Evolutionary conservation across 2,113 vertebrate genomes (phyloP).

Genomic region (Sarotherodon lohbergeri): DNA sequence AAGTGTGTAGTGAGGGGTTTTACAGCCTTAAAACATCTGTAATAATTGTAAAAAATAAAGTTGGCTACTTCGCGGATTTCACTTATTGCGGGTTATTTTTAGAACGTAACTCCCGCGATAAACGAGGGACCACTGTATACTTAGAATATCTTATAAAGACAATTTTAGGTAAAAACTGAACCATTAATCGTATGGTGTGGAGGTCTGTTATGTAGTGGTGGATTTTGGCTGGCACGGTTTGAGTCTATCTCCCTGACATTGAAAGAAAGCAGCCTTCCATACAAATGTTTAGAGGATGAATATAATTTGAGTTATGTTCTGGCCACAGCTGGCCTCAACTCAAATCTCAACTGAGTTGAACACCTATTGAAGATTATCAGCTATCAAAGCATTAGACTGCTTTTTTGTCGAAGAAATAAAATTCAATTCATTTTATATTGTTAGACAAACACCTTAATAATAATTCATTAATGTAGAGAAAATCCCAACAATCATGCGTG

Average conservation of each 20-base stretch:
- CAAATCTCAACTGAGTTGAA: neutral
- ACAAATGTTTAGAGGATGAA: neutral
- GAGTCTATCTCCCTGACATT: neutral
- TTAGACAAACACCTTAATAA: neutral
- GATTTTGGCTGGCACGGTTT: neutral
- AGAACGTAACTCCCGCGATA: neutral
- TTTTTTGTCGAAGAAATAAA: neutral
- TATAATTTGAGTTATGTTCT: rapidly evolving
- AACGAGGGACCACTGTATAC: neutral
- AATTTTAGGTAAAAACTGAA: neutral
- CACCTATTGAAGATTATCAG: neutral
- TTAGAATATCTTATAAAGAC: neutral
- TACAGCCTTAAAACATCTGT: neutral
- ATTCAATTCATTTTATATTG: neutral
- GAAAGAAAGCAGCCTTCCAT: neutral
- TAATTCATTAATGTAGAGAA: neutral
- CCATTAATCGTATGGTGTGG: neutral
- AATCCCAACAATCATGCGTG: neutral
- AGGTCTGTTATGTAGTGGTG: neutral
- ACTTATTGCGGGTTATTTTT: neutral
- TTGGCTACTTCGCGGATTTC: neutral
- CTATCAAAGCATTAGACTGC: neutral
- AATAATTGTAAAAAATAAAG: neutral
- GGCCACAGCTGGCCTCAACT: neutral
- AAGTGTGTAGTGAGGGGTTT: neutral